phyloP scores from a whole-genome alignment of 37 sponge, comb jelly and placozoan genomes.

The Haliclona indistincta region DNA sequence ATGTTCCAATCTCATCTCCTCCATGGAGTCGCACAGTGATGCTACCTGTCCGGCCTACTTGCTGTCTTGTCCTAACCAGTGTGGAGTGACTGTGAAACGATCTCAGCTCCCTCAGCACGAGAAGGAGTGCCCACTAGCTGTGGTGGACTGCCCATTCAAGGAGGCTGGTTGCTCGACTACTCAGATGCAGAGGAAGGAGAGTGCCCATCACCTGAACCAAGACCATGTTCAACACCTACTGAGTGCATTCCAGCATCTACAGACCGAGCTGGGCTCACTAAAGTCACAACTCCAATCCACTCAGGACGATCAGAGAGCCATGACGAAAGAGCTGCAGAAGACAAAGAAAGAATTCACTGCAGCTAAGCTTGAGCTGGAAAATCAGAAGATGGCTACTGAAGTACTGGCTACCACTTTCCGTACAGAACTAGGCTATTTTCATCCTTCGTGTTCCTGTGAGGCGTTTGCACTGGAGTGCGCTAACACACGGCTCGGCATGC shows the following conservation, averaged over 20 bases:
- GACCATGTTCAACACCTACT: background rate
- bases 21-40: background rate
- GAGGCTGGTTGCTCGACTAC: background rate
- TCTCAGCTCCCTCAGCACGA: background rate
- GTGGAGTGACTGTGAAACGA: slow-evolving; percentile 1
- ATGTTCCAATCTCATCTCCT: background rate
- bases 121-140: background rate
- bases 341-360: background rate
- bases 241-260: background rate
- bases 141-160: background rate
- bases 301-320: background rate
- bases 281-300: background rate
- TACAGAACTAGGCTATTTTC: slow-evolving; percentile 8
- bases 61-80: background rate
- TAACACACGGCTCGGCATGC: background rate
- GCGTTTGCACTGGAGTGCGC: slow-evolving; percentile 18
- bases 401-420: background rate
- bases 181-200: background rate
- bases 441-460: too few relatives aligned
- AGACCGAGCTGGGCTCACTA: background rate
- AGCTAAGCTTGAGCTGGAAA: slow-evolving; percentile 1
- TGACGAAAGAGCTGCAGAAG: background rate
- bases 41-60: slow-evolving; percentile 1
- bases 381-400: background rate
- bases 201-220: background rate